Conservation (phyloP, 1,140 invertebrate species). For the Rhizoglyphus robini region DNA sequence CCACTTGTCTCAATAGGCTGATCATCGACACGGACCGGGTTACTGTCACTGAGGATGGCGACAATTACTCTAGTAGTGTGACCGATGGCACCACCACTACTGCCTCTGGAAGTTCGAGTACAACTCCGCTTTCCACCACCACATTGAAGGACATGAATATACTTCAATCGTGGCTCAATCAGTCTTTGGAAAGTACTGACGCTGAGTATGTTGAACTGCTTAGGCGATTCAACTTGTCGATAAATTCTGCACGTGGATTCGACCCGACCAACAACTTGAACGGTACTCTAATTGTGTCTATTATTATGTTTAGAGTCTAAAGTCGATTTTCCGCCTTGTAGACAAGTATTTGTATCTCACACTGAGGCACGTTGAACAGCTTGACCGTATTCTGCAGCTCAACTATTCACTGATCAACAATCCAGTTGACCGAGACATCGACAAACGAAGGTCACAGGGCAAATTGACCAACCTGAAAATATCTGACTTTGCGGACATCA, state of each 20-base stretch:
- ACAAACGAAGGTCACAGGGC: background rate
- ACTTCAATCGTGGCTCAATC: background rate
- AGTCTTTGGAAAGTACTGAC: too few relatives aligned
- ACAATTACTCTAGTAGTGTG: background rate
- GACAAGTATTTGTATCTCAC: background rate
- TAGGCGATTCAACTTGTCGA: background rate
- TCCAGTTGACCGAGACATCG: background rate
- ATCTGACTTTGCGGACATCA: background rate
- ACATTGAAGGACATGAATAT: background rate
- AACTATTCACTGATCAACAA: background rate
- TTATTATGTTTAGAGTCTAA: too few relatives aligned
- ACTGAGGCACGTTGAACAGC: background rate
- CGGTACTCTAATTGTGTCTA: too few relatives aligned
- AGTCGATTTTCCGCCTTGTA: background rate
- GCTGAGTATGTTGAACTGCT: background rate
- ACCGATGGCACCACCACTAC: background rate
- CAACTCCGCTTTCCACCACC: too few relatives aligned
- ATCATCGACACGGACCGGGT: background rate
- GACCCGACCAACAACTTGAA: background rate
- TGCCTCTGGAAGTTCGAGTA: too few relatives aligned
- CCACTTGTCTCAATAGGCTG: background rate
- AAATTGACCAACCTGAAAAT: constrained; percentile 2
- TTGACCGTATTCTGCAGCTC: background rate
- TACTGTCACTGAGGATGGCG: background rate
- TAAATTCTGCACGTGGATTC: background rate